phyloP scores from a whole-genome alignment of 2,888 invertebrate genomes.

The Himalopsyche japonica region DNA sequence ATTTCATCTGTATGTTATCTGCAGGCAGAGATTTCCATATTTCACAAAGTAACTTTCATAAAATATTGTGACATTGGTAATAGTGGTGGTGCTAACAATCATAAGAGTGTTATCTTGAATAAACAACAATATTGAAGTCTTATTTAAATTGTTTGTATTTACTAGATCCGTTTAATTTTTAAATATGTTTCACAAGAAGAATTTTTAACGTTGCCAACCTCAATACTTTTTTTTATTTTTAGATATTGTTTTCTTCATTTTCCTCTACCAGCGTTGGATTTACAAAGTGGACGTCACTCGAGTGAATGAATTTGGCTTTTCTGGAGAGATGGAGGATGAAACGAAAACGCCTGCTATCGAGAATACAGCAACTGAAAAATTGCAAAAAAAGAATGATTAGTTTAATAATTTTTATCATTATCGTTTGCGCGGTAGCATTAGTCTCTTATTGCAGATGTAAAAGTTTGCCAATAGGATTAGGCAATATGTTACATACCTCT shows the following conservation, averaged over 20 bases:
- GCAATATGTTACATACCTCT: background rate
- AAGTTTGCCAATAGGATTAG: background rate
- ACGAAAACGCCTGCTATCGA: constrained; percentile 11
- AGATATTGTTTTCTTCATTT: constrained; percentile 98
- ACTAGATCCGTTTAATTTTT: too few species aligned
- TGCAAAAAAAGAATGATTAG: constrained; percentile 21
- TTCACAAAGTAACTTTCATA: too few species aligned
- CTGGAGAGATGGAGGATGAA: constrained; percentile 83
- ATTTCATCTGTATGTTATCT: too few species aligned
- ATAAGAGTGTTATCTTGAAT: too few species aligned
- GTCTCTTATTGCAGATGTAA: background rate
- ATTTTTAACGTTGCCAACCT: too few species aligned
- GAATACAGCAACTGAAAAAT: background rate
- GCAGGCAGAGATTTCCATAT: too few species aligned
- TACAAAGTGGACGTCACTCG: constrained; percentile 95
- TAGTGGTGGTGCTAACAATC: too few species aligned
- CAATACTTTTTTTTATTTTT: constrained; percentile 47
- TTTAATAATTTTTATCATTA: background rate
- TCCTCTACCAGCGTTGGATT: constrained; percentile 98
- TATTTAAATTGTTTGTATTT: too few species aligned
- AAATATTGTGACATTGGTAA: too few species aligned
- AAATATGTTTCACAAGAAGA: too few species aligned
- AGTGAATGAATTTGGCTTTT: constrained; percentile 98
- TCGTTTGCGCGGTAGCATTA: background rate
- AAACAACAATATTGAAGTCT: too few species aligned